Evolutionary conservation across 2,888 invertebrate species (phyloP).

Genomic region (Ligdia adustata): DNA sequence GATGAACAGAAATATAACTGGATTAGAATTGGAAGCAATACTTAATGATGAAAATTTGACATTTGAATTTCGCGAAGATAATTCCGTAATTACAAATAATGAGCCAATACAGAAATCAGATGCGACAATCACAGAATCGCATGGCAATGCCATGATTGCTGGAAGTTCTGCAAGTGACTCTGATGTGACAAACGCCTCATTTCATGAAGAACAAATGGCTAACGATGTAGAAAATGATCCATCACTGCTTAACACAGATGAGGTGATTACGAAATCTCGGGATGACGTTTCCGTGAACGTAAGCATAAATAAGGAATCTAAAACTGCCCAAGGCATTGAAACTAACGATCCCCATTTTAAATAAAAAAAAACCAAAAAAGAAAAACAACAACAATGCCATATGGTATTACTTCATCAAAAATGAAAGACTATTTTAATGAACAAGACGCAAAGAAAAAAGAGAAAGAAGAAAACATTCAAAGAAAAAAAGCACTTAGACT

Average conservation of each 20-base stretch:
- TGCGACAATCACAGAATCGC: too few species aligned
- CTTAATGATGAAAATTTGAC: slow-evolving; percentile 3
- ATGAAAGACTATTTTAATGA: slow-evolving; percentile 4
- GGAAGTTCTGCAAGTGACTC: too few species aligned
- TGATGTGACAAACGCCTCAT: too few species aligned
- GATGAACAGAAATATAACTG: slow-evolving; percentile 3
- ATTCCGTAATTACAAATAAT: neutral
- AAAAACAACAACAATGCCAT: slow-evolving; percentile 4
- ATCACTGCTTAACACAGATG: too few species aligned
- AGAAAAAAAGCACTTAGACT: slow-evolving; percentile 4
- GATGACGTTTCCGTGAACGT: too few species aligned
- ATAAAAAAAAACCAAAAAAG: neutral
- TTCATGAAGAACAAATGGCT: too few species aligned
- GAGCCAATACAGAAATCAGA: too few species aligned
- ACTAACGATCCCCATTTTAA: slow-evolving; percentile 3
- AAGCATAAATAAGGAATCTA: too few species aligned
- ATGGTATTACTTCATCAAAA: slow-evolving; percentile 3
- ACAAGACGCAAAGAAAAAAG: slow-evolving; percentile 3
- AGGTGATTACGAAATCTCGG: too few species aligned
- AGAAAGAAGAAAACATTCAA: too few species aligned
- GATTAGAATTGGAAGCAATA: slow-evolving; percentile 4
- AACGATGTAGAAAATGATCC: too few species aligned
- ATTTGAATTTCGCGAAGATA: slow-evolving; percentile 4
- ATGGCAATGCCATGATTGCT: too few species aligned
- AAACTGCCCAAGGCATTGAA: neutral